Evolutionary conservation across 2,113 vertebrate genomes (phyloP).

Genomic region (Notothenia rossii): DNA sequence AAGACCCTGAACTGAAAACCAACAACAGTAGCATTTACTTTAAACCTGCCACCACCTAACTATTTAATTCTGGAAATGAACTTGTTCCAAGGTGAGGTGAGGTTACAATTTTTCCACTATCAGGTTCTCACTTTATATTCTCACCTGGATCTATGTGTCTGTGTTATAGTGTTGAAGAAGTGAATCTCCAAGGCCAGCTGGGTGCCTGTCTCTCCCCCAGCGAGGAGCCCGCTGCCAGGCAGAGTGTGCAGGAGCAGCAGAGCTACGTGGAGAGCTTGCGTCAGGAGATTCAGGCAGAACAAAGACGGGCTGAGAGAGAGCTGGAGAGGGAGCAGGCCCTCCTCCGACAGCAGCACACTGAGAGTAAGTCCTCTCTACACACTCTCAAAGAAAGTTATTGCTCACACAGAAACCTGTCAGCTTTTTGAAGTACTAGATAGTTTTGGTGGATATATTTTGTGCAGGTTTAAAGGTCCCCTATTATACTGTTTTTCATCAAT

Average conservation of each 20-base stretch:
- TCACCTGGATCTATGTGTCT: conserved; percentile 19
- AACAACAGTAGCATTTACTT: conserved; percentile 41
- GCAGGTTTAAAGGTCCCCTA: background rate
- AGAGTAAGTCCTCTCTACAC: conserved; percentile 82
- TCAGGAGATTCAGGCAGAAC: conserved; percentile 87
- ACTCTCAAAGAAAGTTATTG: background rate
- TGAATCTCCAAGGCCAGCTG: conserved; percentile 49
- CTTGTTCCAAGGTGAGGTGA: conserved; percentile 5
- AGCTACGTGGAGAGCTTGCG: conserved; percentile 85
- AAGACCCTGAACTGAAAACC: conserved; percentile 43
- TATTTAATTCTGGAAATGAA: conserved; percentile 4
- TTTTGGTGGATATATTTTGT: background rate
- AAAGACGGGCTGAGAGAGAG: conserved; percentile 86
- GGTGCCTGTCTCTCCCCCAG: conserved; percentile 50
- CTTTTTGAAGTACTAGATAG: no score
- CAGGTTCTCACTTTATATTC: background rate
- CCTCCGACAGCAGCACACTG: conserved; percentile 84
- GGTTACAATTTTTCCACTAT: conserved; percentile 1
- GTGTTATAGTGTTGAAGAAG: conserved; percentile 51
- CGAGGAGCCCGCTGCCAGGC: conserved; percentile 77
- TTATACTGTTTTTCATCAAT: no score
- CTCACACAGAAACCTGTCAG: no score
- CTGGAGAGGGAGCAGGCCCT: conserved; percentile 86
- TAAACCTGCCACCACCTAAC: conserved; percentile 16
- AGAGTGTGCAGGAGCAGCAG: conserved; percentile 83